Evolutionary conservation across 2,888 invertebrate species (phyloP), one percentile per base, ranked within the genome.

Genomic region (Argynnis bischoffii): DNA sequence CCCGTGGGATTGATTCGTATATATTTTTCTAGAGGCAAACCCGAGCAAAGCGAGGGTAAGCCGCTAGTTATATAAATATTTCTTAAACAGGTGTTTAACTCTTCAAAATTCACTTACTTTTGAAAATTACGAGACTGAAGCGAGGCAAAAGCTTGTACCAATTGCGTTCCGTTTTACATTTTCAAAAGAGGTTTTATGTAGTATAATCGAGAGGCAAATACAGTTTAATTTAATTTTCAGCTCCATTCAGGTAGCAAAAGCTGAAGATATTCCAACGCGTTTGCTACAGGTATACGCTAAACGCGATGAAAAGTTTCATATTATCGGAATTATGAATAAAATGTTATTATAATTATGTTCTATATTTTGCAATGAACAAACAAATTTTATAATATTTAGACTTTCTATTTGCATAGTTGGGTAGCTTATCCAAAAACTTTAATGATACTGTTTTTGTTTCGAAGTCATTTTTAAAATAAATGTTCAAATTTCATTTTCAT

Each of bases 191-290:
- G 67, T 71, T 71, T 71, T 66, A 69, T 69, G 56, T 57, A 53
- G 69, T 71, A 71, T 67, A 72, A 71, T 67, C 64, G 69, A 67
- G 69, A 64, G 59, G 71, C 64, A 69, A 71, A 69, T 66, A 67
- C 66, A 53, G 66, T 71, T 71, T 69, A 71, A 71, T 71, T 71
- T 68, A 69, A 73, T 72, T 66, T 68, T 63, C 56, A 55, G 18
- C 61, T 56, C 55, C 55, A 64, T 69, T 64, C 69, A 66, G 56
- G 69, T 69, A 61, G 59, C 41, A 56, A 53, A 55, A 55, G 60
- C 47, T 55, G 51, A 26, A 13, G 66, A 54, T 54, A 66, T 63
- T 55, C 41, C 31, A 66, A 63, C 59, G 60, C 60, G 55, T 55
- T 66, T 51, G 46, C 59, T 60, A 55, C 47, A 66, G 55, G 66